These are phyloP conservation scores for Pseudomyrmex pallidus DNA, from an alignment of 1,140 invertebrate species.

Conservation along the genomic window DNA sequence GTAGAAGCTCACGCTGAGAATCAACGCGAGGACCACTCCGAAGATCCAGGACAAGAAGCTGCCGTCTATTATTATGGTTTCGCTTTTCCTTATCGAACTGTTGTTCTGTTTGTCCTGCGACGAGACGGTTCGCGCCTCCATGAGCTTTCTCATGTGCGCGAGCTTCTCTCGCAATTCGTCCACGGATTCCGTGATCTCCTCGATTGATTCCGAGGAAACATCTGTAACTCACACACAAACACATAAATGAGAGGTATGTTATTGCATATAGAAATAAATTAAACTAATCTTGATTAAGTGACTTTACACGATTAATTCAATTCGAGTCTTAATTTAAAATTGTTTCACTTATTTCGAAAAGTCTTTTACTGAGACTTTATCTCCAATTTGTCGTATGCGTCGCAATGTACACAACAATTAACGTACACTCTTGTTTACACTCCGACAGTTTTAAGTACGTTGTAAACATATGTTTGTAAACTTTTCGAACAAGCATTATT, in stretches of 20 bases:
- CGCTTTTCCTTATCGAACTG: slow-evolving; percentile 80
- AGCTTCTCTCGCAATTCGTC: slow-evolving; percentile 91
- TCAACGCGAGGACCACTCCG: slow-evolving; percentile 90
- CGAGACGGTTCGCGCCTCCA: slow-evolving; percentile 89
- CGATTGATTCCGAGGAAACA: slow-evolving; percentile 79
- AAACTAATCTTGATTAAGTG: neutral
- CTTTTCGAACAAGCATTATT: neutral
- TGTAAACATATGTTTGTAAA: too few species aligned
- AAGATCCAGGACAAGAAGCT: slow-evolving; percentile 93
- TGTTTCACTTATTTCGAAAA: too few species aligned
- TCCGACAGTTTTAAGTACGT: too few species aligned
- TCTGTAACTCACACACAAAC: slow-evolving; percentile 57
- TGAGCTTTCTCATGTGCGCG: slow-evolving; percentile 91
- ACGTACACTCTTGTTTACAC: too few species aligned
- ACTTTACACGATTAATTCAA: slow-evolving; percentile 10
- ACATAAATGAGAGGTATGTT: neutral
- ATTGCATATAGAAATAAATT: too few species aligned
- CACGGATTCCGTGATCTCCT: slow-evolving; percentile 90
- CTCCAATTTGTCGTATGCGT: too few species aligned
- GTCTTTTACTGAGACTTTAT: too few species aligned
- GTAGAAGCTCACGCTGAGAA: slow-evolving; percentile 91
- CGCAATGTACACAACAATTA: neutral
- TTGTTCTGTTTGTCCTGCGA: slow-evolving; percentile 82
- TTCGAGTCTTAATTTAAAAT: neutral
- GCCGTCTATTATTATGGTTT: slow-evolving; percentile 90